These are phyloP conservation scores for Aspidapion aeneum DNA, from an alignment of 2,888 invertebrate species.

Conservation along the genomic window DNA sequence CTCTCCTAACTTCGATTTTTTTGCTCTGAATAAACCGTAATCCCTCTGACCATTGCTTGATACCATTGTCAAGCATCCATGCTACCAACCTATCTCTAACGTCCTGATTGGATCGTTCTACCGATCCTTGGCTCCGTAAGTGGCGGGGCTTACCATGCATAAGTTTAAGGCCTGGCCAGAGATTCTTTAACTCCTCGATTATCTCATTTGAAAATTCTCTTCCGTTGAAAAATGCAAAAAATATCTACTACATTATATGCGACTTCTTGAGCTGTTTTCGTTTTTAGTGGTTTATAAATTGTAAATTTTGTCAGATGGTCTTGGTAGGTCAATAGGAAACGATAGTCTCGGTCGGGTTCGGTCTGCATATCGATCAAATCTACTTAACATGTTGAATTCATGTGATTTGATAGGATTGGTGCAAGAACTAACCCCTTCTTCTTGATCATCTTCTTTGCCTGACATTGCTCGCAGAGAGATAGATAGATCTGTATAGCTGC, in stretches of 20 bases:
- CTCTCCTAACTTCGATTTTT: constrained; percentile 9
- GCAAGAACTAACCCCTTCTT: too few species aligned
- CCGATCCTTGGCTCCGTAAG: too few species aligned
- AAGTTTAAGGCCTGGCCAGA: constrained; percentile 9
- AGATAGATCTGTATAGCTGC: constrained; percentile 16
- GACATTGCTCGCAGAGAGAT: constrained; percentile 12
- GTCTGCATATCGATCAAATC: too few species aligned
- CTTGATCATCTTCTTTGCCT: constrained; percentile 21
- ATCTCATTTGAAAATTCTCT: neutral
- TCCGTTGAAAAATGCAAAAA: too few species aligned
- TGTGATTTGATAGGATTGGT: neutral
- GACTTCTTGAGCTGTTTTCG: neutral
- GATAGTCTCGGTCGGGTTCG: too few species aligned
- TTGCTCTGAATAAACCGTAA: constrained; percentile 17
- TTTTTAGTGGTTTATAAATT: neutral
- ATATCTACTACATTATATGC: too few species aligned
- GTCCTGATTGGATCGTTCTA: constrained; percentile 5
- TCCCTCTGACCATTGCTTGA: constrained; percentile 14
- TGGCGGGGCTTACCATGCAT: constrained; percentile 6
- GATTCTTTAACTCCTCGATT: neutral
- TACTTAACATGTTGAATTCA: neutral
- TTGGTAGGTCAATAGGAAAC: neutral
- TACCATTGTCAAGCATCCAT: too few species aligned
- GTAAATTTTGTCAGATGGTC: neutral
- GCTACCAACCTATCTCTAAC: too few species aligned